These are phyloP conservation scores for Tragopan temminckii DNA, from an alignment of 2,797 vertebrate species.

Conservation along the genomic window DNA sequence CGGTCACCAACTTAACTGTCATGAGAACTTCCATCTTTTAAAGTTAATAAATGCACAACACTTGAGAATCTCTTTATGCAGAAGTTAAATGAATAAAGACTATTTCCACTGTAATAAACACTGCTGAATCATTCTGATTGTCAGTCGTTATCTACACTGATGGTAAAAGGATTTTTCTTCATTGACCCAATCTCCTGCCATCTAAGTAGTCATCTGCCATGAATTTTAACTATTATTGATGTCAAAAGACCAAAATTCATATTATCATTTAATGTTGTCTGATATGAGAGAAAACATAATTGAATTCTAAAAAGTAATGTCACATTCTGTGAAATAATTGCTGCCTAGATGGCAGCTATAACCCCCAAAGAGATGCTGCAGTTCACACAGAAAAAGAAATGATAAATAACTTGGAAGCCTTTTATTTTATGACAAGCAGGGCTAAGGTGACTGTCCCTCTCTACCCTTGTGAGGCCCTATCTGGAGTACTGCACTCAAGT, in stretches of 20 bases:
- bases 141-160: constrained; percentile 13
- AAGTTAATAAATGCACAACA: background rate
- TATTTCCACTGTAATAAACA: background rate
- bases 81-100: background rate
- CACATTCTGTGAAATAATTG: constrained; percentile 46
- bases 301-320: constrained; percentile 59
- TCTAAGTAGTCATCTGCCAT: constrained; percentile 19
- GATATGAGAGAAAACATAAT: constrained; percentile 62
- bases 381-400: background rate
- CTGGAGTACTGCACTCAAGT: no score
- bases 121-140: constrained; percentile 27
- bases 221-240: constrained; percentile 46
- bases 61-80: background rate
- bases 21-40: background rate
- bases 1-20: background rate
- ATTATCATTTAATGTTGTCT: constrained; percentile 52
- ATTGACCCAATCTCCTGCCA: constrained; percentile 27
- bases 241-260: constrained; percentile 57
- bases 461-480: no score
- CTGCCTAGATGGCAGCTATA: constrained; percentile 21
- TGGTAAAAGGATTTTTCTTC: constrained; percentile 34
- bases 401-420: background rate
- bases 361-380: background rate
- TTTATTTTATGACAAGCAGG: background rate
- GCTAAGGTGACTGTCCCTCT: no score